Evolutionary conservation across 2,888 invertebrate species (phyloP).

Genomic region (Stenoptilia bipunctidactyla): DNA sequence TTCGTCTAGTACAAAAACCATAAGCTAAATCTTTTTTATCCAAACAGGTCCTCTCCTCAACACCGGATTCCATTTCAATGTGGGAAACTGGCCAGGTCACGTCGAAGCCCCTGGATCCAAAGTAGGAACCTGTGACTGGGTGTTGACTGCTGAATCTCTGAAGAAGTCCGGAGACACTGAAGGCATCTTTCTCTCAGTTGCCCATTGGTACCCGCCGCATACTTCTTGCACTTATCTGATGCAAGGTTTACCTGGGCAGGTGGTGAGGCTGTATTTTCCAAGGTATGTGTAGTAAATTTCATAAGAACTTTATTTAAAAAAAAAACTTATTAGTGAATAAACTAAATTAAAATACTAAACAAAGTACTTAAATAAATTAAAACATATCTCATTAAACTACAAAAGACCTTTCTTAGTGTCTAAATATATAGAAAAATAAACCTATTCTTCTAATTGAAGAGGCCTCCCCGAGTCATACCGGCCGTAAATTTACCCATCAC

Average conservation of each 20-base stretch:
- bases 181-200: slow-evolving; percentile 91
- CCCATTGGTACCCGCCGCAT: slow-evolving; percentile 95
- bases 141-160: slow-evolving; percentile 85
- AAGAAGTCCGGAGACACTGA: slow-evolving; percentile 84
- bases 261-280: slow-evolving; percentile 90
- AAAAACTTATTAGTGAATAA: too few species aligned
- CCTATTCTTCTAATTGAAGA: too few species aligned
- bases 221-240: slow-evolving; percentile 93
- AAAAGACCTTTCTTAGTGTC: too few species aligned
- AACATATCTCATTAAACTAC: too few species aligned
- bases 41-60: slow-evolving; percentile 83
- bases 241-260: slow-evolving; percentile 87
- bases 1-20: neutral
- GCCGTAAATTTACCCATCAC: too few species aligned
- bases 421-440: too few species aligned
- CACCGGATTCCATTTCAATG: slow-evolving; percentile 95
- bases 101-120: slow-evolving; percentile 90
- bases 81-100: slow-evolving; percentile 94
- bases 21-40: neutral
- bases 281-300: slow-evolving; percentile 77
- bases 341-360: too few species aligned
- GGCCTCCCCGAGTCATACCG: too few species aligned
- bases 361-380: too few species aligned
- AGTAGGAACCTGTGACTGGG: slow-evolving; percentile 91
- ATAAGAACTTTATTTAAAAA: too few species aligned